Percentiles rank a stretch among this genome's conserved stretches.
Evolutionary conservation across 2,888 invertebrate species (phyloP).

Genomic region (Agrotis puta): DNA sequence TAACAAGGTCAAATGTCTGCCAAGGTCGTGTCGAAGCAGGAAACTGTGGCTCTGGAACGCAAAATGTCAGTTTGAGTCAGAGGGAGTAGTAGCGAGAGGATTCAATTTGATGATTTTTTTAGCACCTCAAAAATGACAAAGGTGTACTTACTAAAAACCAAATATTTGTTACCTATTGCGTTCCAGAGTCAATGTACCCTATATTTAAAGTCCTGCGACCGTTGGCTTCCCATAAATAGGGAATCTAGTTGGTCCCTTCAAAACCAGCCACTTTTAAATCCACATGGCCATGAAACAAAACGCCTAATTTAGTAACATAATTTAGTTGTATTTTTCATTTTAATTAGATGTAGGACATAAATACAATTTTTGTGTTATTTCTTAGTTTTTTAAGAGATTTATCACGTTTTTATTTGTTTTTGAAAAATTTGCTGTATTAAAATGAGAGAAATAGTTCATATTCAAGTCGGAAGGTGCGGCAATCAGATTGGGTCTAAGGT

Average conservation of each 20-base stretch:
- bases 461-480: slow-evolving; percentile 92
- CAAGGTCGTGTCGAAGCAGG: too few relatives aligned
- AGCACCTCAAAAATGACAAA: too few relatives aligned
- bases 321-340: slow-evolving; percentile 62
- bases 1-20: too few relatives aligned
- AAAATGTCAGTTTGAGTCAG: too few relatives aligned
- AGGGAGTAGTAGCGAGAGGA: too few relatives aligned
- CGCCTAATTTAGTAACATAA: slow-evolving; percentile 46
- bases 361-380: slow-evolving; percentile 65
- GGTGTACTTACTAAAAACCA: too few relatives aligned
- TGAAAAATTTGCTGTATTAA: slow-evolving; percentile 74
- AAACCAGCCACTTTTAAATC: slow-evolving; percentile 37
- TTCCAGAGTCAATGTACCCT: too few relatives aligned
- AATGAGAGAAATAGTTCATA: slow-evolving; percentile 96
- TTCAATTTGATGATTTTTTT: too few relatives aligned
- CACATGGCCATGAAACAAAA: slow-evolving; percentile 70
- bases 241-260: slow-evolving; percentile 35
- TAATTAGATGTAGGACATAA: slow-evolving; percentile 76
- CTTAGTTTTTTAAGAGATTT: slow-evolving; percentile 68
- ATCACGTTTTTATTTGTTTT: slow-evolving; percentile 69
- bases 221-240: neutral
- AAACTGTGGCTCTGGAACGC: too few relatives aligned
- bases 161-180: too few relatives aligned
- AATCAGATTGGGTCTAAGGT: slow-evolving; percentile 95
- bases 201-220: neutral